Percentiles rank a stretch among this genome's conserved stretches.
These are phyloP conservation scores for Leptatherina wallacei DNA, from an alignment of 2,797 vertebrate genomes.

Conservation along the genomic window DNA sequence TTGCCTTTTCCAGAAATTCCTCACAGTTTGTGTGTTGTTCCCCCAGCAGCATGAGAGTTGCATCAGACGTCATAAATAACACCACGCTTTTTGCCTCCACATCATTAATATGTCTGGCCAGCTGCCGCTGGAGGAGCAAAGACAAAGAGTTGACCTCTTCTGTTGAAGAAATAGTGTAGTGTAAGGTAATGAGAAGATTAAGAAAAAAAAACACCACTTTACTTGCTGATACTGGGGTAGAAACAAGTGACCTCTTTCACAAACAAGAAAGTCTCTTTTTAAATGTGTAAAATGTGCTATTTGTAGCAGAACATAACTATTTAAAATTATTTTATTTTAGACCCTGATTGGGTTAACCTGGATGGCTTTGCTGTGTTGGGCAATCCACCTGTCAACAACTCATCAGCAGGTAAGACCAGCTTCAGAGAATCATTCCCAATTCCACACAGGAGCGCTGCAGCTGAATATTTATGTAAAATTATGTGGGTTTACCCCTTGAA, in stretches of 20 bases:
- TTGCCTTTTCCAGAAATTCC: conserved; percentile 60
- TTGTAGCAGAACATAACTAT: background rate
- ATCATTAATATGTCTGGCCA: conserved; percentile 61
- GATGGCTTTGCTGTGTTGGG: conserved; percentile 85
- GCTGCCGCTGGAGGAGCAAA: conserved; percentile 41
- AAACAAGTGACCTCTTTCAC: background rate
- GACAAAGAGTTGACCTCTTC: conserved; percentile 18
- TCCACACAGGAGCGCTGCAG: background rate
- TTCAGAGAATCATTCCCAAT: conserved; percentile 27
- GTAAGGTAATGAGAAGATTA: conserved; percentile 5
- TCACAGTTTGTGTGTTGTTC: conserved; percentile 57
- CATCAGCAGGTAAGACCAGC: conserved; percentile 77
- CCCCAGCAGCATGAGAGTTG: conserved; percentile 60
- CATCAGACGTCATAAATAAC: conserved; percentile 72
- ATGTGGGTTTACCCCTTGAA: conserved; percentile 9
- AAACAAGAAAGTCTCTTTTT: background rate
- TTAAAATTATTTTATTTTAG: conserved; percentile 55
- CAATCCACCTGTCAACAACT: conserved; percentile 77
- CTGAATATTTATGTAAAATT: conserved; percentile 5
- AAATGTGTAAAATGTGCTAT: conserved; percentile 1
- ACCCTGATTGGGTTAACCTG: conserved; percentile 84
- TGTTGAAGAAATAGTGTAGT: background rate
- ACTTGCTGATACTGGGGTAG: background rate
- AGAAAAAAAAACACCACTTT: background rate
- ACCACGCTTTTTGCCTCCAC: conserved; percentile 37